Evolutionary conservation across 2,888 invertebrate species (phyloP), one percentile per base, ranked within the genome.

Genomic region (Ferdinandea cuprea): DNA sequence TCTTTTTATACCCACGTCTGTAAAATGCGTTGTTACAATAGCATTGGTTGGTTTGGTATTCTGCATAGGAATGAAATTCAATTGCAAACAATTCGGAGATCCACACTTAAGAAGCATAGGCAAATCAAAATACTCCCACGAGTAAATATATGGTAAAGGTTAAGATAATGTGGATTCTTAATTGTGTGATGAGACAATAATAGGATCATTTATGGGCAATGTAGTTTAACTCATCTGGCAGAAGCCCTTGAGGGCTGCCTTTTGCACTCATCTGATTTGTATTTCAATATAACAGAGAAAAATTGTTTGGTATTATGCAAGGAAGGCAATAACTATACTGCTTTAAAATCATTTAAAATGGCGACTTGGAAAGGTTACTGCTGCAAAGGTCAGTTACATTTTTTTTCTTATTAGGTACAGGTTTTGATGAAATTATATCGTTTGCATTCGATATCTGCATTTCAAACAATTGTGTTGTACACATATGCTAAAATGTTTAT

Each of bases 71-170:
- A 35, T 61, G 28, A 54, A n/a, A 21, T 28, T 54, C 35, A 25
- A 54, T 44, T 72, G 72, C 52, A 32, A 35, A 30, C 50, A 32
- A 54, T 30, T 19, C 72, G 40, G 3, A 42, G 11, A 50, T 28
- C 30, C 59, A 59, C 56, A 66, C 37, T n/a, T 48, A 37, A 56
- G 68, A 44, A 42, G 35, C 32, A 54, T 63, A n/a, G 13, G 37
- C 40, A 25, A 42, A 15, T 13, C 25, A 56, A 63, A 44, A 72
- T 30, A 72, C 73, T 73, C 65, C 73, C 72, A 63, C 72, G 63
- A 73, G n/a, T 63, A 4, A 6, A 46, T 15, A 54, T 63, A 73
- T 65, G 65, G 44, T 63, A 72, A 72, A 72, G 72, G 72, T 72
- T 54, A 72, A 17, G 15, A 19, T 40, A 59, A 13, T 69, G 21